These are phyloP conservation scores for Apis laboriosa DNA, from an alignment of 1,140 invertebrate species.

Conservation along the genomic window DNA sequence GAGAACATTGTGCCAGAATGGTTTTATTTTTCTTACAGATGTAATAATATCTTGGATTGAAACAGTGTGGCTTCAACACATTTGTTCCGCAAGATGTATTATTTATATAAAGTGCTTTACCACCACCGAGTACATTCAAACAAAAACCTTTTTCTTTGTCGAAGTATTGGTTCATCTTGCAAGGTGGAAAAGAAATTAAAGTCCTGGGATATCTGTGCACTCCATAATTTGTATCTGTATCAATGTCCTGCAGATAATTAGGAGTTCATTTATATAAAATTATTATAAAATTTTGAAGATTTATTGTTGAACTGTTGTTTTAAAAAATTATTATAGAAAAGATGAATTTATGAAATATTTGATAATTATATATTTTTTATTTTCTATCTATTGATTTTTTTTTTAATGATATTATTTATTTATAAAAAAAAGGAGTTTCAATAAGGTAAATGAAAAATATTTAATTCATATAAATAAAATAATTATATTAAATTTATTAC, in stretches of 20 bases:
- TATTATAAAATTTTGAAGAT: not conserved
- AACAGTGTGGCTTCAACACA: conserved; percentile 39
- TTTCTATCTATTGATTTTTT: not conserved
- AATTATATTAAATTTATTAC: not conserved
- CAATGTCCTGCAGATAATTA: conserved; percentile 26
- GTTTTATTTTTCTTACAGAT: conserved; percentile 36
- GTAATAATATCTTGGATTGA: conserved; percentile 42
- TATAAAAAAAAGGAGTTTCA: not conserved
- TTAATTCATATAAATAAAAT: not conserved
- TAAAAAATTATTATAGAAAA: no score
- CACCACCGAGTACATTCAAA: conserved; percentile 47
- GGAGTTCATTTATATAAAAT: not conserved
- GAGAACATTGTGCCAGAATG: conserved; percentile 37
- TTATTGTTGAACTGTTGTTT: not conserved
- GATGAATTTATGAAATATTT: not conserved
- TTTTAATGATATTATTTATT: not conserved
- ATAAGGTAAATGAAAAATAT: not conserved
- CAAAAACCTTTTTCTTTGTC: conserved; percentile 36
- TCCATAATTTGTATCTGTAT: not conserved
- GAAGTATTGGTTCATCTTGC: conserved; percentile 41
- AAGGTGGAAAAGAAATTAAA: not conserved
- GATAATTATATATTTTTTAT: no score
- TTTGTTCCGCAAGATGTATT: conserved; percentile 38
- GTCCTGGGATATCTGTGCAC: conserved; percentile 1
- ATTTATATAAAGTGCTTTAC: conserved; percentile 39